Evolutionary conservation across 2,113 vertebrate species (phyloP).

Genomic region (Trachemys scripta): DNA sequence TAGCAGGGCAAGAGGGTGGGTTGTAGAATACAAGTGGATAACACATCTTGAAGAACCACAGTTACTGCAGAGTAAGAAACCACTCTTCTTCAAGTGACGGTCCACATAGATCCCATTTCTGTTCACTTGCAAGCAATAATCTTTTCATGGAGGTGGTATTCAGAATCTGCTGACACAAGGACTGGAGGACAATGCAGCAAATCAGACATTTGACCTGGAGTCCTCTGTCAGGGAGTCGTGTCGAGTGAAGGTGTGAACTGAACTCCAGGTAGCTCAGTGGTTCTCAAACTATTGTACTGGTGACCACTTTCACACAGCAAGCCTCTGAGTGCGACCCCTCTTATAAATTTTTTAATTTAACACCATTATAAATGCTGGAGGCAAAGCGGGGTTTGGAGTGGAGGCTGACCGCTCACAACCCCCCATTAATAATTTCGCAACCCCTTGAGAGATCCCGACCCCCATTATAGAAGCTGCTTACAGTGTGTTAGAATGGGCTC

Average conservation of each 20-base stretch:
- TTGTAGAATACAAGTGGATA: neutral
- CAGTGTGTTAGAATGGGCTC: neutral
- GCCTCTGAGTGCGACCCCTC: no score
- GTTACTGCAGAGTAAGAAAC: neutral
- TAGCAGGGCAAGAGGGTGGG: neutral
- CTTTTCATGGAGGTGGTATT: neutral
- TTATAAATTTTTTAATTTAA: no score
- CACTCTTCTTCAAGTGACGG: neutral
- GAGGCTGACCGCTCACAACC: no score
- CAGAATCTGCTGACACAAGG: neutral
- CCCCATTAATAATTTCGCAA: no score
- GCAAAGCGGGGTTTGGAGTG: no score
- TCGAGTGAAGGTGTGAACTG: neutral
- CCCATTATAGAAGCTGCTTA: neutral
- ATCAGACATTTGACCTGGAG: neutral
- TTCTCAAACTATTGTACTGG: no score
- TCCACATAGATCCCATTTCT: neutral
- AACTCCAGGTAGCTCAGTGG: neutral
- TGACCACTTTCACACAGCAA: no score
- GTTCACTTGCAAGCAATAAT: neutral
- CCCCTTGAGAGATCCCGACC: no score
- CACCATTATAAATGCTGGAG: no score
- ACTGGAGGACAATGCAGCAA: neutral
- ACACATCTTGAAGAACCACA: neutral
- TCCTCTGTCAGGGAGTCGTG: neutral